phyloP scores from a whole-genome alignment of 1,140 invertebrate genomes.

The Ceratosolen fusciceps region DNA sequence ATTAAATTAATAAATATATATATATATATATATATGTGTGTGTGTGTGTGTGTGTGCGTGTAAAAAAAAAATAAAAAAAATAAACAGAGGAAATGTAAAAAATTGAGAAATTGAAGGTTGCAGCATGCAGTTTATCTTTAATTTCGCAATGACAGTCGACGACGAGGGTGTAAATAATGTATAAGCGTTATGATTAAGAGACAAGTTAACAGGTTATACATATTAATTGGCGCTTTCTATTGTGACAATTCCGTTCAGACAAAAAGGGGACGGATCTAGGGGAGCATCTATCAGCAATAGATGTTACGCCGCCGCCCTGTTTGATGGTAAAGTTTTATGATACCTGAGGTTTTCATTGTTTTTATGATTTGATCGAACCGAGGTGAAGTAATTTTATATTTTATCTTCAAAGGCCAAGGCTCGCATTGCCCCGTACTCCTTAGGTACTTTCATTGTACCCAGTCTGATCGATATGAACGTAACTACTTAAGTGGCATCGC shows the following conservation, averaged over 20 bases:
- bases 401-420: not conserved
- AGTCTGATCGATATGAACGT: too few species aligned
- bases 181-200: not conserved
- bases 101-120: too few species aligned
- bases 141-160: too few species aligned
- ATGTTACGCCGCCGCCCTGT: not conserved
- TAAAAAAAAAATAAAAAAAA: too few species aligned
- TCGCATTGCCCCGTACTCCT: too few species aligned
- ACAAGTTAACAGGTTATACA: not conserved
- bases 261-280: not conserved
- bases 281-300: not conserved
- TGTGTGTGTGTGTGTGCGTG: too few species aligned
- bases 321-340: not conserved
- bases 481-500: too few species aligned
- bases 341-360: slow-evolving; percentile 30
- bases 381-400: not conserved
- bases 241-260: slow-evolving; percentile 26
- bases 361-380: slow-evolving; percentile 14
- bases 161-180: not conserved
- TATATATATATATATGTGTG: too few species aligned
- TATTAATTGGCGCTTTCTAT: slow-evolving; percentile 30
- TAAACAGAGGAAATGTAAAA: too few species aligned
- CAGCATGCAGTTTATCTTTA: not conserved
- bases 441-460: too few species aligned
- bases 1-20: too few species aligned